Evolutionary conservation across 23 tunicate genomes (phyloP).

Genomic region (Pegea sp.): DNA sequence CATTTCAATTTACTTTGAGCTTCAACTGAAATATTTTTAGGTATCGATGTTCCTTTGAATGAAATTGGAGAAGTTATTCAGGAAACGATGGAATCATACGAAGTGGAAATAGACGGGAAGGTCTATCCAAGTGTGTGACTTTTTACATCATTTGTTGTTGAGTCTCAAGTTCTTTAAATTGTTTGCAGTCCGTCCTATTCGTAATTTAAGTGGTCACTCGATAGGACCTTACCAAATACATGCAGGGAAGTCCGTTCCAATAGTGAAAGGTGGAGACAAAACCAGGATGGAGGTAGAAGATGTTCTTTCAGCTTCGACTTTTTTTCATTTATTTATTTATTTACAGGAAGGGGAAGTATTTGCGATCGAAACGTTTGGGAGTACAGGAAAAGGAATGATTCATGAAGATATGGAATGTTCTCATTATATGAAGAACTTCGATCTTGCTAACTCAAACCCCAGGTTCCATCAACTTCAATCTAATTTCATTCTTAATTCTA

Average conservation of each 20-base stretch:
- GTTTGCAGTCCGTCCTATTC: conserved; percentile 52
- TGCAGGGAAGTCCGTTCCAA: conserved; percentile 92
- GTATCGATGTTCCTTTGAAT: conserved; percentile 75
- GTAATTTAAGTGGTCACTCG: conserved; percentile 80
- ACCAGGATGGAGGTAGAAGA: conserved; percentile 98
- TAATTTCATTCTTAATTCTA: too few species aligned
- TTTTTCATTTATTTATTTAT: too few species aligned
- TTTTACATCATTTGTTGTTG: neutral
- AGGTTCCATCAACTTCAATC: too few species aligned
- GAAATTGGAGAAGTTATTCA: conserved; percentile 92
- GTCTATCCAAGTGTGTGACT: conserved; percentile 50
- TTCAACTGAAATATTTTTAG: conserved; percentile 3
- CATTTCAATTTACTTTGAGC: neutral
- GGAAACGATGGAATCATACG: conserved; percentile 97
- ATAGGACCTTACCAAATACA: conserved; percentile 89
- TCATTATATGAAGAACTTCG: conserved; percentile 96
- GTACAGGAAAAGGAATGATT: conserved; percentile 86
- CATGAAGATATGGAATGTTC: conserved; percentile 99
- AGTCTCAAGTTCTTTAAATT: too few species aligned
- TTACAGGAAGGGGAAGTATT: conserved; percentile 95
- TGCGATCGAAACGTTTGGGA: conserved; percentile 96
- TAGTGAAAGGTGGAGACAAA: conserved; percentile 86
- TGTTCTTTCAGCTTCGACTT: too few species aligned
- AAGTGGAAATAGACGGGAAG: conserved; percentile 91
- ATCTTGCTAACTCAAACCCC: too few species aligned